Percentiles rank a stretch among this genome's conserved stretches.
These are phyloP conservation scores for Sphaerodactylus townsendi DNA, from an alignment of 2,113 vertebrate species.

Conservation along the genomic window DNA sequence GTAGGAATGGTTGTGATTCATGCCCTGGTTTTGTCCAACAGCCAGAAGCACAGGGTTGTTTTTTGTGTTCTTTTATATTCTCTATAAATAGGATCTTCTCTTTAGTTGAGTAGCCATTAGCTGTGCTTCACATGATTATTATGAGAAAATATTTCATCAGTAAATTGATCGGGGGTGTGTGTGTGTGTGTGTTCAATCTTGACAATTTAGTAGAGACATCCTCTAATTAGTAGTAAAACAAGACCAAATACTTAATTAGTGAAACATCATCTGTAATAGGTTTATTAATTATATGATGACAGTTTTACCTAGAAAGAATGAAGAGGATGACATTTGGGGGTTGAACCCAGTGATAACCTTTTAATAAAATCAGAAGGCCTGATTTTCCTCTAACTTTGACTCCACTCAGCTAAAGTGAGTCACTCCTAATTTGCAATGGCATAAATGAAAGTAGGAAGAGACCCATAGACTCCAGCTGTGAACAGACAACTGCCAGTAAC, in stretches of 20 bases:
- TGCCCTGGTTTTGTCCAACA: background rate
- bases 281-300: conserved; percentile 23
- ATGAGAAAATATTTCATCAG: background rate
- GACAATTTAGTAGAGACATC: conserved; percentile 17
- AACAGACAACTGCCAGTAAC: conserved; percentile 1
- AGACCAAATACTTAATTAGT: conserved; percentile 20
- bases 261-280: conserved; percentile 17
- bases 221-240: conserved; percentile 25
- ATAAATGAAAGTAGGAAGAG: background rate
- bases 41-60: background rate
- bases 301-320: background rate
- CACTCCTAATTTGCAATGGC: background rate
- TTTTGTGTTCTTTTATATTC: background rate
- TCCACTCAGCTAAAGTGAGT: background rate
- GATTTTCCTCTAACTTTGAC: conserved; percentile 22
- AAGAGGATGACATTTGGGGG: conserved; percentile 20
- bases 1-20: too few relatives aligned
- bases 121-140: background rate
- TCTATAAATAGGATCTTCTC: background rate
- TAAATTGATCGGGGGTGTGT: background rate
- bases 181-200: too few relatives aligned
- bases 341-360: conserved; percentile 9
- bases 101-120: background rate
- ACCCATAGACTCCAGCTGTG: background rate
- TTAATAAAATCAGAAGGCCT: conserved; percentile 17